Evolutionary conservation across 2,797 vertebrate species (phyloP).

Genomic region (Nyctibius grandis): DNA sequence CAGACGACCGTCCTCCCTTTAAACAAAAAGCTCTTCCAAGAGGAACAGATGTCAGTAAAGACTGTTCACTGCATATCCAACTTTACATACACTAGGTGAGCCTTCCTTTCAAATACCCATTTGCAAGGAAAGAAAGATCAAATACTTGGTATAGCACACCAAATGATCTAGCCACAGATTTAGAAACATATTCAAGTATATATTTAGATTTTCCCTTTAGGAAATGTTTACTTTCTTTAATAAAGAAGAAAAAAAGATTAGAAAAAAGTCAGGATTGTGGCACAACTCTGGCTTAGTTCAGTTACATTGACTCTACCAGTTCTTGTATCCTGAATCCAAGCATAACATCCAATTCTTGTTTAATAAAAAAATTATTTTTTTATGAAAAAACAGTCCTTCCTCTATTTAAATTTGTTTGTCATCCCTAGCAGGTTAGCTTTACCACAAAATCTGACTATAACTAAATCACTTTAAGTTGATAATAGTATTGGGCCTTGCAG

Average conservation of each 20-base stretch:
- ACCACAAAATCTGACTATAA: not conserved
- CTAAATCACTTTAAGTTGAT: not conserved
- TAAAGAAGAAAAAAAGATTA: not conserved
- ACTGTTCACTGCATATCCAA: not conserved
- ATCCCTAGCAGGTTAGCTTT: not conserved
- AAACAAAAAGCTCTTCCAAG: not conserved
- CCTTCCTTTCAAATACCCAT: not conserved
- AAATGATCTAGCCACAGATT: not conserved
- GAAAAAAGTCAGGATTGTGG: not conserved
- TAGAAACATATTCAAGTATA: not conserved
- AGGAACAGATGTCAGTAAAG: not conserved
- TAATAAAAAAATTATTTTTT: fast-evolving
- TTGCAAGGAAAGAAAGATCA: not conserved
- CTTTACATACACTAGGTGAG: not conserved
- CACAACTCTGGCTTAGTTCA: not conserved
- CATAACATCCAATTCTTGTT: not conserved
- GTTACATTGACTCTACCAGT: not conserved
- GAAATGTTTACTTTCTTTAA: not conserved
- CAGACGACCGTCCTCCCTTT: not conserved
- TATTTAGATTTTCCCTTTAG: not conserved
- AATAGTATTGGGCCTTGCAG: not conserved
- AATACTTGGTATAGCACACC: not conserved
- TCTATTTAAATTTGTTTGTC: not conserved
- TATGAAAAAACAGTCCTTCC: not conserved
- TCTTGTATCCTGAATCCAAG: not conserved